phyloP scores from a whole-genome alignment of 2,888 invertebrate species.

The Eilema sororculum region DNA sequence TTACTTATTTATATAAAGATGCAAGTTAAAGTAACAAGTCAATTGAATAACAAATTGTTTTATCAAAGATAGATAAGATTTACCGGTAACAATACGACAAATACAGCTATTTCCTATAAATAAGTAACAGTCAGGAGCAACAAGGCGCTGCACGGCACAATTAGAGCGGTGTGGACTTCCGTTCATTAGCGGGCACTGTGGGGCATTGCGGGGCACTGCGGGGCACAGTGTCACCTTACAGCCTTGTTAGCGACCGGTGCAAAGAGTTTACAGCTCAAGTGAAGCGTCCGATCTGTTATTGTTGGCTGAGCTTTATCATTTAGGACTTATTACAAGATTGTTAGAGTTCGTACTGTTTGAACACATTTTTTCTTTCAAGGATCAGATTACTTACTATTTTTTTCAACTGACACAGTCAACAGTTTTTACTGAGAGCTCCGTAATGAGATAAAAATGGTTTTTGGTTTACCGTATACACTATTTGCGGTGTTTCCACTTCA shows the following conservation, averaged over 20 bases:
- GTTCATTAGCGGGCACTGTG: constrained; percentile 17
- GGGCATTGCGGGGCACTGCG: constrained; percentile 11
- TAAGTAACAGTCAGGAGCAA: constrained; percentile 7
- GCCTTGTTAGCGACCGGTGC: constrained; percentile 20
- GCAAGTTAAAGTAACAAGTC: neutral
- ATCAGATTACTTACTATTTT: neutral
- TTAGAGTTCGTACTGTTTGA: neutral
- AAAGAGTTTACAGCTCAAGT: neutral
- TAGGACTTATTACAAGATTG: neutral
- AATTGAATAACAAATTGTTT: neutral
- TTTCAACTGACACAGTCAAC: no score
- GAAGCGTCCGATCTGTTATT: neutral
- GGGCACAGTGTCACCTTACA: constrained; percentile 23
- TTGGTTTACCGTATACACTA: no score
- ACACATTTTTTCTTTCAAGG: neutral
- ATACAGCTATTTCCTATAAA: constrained; percentile 5
- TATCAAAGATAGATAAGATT: neutral
- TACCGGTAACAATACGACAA: neutral
- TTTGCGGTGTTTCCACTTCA: no score
- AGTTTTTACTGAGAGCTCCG: no score
- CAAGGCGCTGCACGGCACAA: constrained; percentile 9
- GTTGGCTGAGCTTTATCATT: neutral
- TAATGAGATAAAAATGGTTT: no score
- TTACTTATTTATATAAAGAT: no score
- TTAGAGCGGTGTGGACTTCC: constrained; percentile 12